phyloP scores from a whole-genome alignment of 1,140 invertebrate genomes.

The Drosophila nasuta region DNA sequence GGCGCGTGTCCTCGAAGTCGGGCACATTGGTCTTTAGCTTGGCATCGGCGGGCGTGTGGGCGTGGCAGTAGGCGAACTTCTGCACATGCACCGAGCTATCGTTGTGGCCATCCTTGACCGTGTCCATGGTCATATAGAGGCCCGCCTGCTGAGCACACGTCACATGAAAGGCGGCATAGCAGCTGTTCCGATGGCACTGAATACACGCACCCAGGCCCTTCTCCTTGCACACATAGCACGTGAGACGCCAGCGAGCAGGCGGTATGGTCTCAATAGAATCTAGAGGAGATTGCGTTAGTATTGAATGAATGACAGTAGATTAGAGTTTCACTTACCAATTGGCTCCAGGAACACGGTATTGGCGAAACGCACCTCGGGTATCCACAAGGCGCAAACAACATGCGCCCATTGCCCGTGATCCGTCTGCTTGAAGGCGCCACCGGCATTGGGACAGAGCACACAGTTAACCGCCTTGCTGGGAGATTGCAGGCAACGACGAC shows the following conservation, averaged over 20 bases:
- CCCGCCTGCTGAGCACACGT: conserved; percentile 99
- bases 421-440: conserved; percentile 99
- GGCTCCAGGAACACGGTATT: conserved; percentile 99
- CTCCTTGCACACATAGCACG: conserved; percentile 98
- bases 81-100: conserved; percentile 92
- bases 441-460: conserved; percentile 98
- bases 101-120: conserved; percentile 90
- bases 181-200: conserved; percentile 98
- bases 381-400: conserved; percentile 99
- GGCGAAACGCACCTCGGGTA: conserved; percentile 99
- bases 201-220: conserved; percentile 97
- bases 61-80: conserved; percentile 98
- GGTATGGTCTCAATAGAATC: conserved; percentile 98
- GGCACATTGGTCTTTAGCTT: conserved; percentile 76
- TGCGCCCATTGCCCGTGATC: conserved; percentile 98
- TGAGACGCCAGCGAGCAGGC: conserved; percentile 96
- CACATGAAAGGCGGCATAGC: conserved; percentile 99
- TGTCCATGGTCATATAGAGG: conserved; percentile 98
- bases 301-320: too few relatives aligned
- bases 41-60: conserved; percentile 94
- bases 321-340: conserved; percentile 86
- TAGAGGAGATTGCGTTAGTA: conserved; percentile 36
- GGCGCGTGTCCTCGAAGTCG: conserved; percentile 79
- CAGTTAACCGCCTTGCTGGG: conserved; percentile 98
- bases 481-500: conserved; percentile 96